Evolutionary conservation across 2,888 invertebrate species (phyloP).

Genomic region (Anticlea derivata): DNA sequence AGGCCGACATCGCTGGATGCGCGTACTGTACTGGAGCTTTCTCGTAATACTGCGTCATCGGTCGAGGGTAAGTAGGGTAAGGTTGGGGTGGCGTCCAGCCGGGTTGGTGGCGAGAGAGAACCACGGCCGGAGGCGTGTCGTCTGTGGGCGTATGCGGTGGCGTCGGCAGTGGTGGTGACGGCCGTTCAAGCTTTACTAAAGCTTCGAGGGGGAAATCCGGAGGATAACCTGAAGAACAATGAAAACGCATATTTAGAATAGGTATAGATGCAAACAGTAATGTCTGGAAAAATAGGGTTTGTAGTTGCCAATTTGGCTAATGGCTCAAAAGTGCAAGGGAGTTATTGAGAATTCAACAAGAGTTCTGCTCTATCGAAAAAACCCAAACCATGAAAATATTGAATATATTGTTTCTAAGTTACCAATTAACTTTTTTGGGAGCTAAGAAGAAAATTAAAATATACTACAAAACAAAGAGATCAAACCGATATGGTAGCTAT

Average conservation of each 20-base stretch:
- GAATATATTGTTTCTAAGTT: no score
- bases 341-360: neutral
- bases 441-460: no score
- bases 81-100: slow-evolving; percentile 65
- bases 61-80: slow-evolving; percentile 67
- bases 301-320: no score
- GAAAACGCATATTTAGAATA: slow-evolving; percentile 17
- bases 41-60: slow-evolving; percentile 74
- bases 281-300: no score
- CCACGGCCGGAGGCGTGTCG: slow-evolving; percentile 79
- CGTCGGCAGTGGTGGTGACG: slow-evolving; percentile 86
- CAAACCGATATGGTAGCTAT: no score
- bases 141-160: slow-evolving; percentile 90
- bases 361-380: no score
- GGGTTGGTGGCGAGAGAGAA: slow-evolving; percentile 70
- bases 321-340: no score
- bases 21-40: slow-evolving; percentile 65
- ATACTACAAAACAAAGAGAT: neutral
- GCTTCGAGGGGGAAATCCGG: slow-evolving; percentile 84
- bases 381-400: no score
- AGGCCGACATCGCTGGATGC: slow-evolving; percentile 71
- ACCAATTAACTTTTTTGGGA: no score
- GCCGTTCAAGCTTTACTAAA: slow-evolving; percentile 84
- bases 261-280: neutral
- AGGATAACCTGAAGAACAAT: slow-evolving; percentile 77